phyloP scores from a whole-genome alignment of 2,797 vertebrate species.

The Ceyx erithaca region DNA sequence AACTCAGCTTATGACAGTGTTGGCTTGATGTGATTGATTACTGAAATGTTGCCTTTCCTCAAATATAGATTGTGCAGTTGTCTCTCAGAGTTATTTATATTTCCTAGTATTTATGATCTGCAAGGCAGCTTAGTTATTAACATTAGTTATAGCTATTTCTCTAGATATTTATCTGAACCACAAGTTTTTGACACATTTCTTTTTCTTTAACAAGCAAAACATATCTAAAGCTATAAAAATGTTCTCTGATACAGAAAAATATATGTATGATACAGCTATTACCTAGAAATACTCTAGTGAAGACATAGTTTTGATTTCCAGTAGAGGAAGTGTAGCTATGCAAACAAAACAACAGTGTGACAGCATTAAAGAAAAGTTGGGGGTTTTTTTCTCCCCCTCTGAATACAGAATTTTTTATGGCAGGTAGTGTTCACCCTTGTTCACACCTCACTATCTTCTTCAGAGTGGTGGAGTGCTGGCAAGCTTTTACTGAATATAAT shows the following conservation, averaged over 20 bases:
- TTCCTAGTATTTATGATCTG: conserved; percentile 78
- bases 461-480: neutral
- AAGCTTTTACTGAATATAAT: neutral
- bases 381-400: neutral
- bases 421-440: neutral
- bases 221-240: conserved; percentile 73
- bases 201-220: conserved; percentile 77
- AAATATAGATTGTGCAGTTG: conserved; percentile 72
- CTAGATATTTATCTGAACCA: conserved; percentile 73
- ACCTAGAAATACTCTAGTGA: conserved; percentile 69
- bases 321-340: conserved; percentile 31
- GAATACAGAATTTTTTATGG: neutral
- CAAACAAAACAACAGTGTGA: conserved; percentile 47
- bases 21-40: conserved; percentile 80
- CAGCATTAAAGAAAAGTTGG: neutral
- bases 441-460: neutral
- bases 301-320: conserved; percentile 50
- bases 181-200: conserved; percentile 75
- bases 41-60: conserved; percentile 75
- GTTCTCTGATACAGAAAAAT: conserved; percentile 75
- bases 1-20: conserved; percentile 85
- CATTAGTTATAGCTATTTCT: conserved; percentile 78
- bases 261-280: conserved; percentile 70
- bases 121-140: conserved; percentile 82
- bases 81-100: conserved; percentile 77